Percentiles rank a stretch among this genome's conserved stretches.
phyloP scores from a whole-genome alignment of 2,113 vertebrate species.

The Sula dactylatra region DNA sequence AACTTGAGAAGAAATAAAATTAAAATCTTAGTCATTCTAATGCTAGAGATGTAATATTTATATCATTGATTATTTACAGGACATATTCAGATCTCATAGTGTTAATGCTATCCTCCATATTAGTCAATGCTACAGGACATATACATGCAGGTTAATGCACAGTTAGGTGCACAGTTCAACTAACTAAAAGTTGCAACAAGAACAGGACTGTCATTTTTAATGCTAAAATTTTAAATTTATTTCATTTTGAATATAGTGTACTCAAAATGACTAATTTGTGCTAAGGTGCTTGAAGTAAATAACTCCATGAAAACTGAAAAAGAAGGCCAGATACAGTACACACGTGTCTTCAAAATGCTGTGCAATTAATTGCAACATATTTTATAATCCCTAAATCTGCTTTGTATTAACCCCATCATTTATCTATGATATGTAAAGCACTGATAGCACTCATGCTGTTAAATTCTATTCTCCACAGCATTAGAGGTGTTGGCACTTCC shows the following conservation, averaged over 20 bases:
- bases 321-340: not conserved
- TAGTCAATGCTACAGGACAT: not conserved
- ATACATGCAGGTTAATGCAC: not conserved
- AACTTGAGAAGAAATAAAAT: not conserved
- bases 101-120: not conserved
- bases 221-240: not conserved
- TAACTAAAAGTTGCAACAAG: not conserved
- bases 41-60: not conserved
- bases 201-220: not conserved
- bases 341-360: not conserved
- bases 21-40: not conserved
- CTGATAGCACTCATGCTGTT: not conserved
- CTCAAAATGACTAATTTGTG: not conserved
- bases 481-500: not conserved
- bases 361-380: slow-evolving; percentile 29
- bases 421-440: slow-evolving; percentile 27
- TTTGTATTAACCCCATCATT: slow-evolving; percentile 46
- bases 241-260: not conserved
- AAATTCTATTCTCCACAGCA: slow-evolving; percentile 61
- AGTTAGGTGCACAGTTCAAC: not conserved
- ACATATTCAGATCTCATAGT: not conserved
- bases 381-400: slow-evolving; percentile 28
- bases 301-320: not conserved
- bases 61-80: not conserved
- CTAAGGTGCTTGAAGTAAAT: not conserved